These are phyloP conservation scores for Xiphorhynchus elegans DNA, from an alignment of 2,113 vertebrate species.

Conservation along the genomic window DNA sequence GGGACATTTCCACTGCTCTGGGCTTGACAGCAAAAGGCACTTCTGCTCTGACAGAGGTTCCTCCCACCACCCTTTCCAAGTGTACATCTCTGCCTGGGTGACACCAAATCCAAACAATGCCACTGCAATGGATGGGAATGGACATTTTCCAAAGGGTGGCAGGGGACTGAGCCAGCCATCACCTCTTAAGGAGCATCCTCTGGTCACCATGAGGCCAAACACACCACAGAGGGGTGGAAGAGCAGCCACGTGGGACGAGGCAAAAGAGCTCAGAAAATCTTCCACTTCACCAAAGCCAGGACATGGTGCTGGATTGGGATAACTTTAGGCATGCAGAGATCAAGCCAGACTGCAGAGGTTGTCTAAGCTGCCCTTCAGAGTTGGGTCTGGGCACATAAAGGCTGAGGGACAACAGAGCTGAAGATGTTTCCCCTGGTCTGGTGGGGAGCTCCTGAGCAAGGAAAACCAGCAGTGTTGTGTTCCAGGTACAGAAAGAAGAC, in stretches of 20 bases:
- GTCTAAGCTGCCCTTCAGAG: background rate
- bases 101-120: background rate
- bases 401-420: background rate
- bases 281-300: background rate
- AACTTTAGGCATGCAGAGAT: rapidly evolving
- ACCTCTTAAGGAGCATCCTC: background rate
- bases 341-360: background rate
- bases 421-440: background rate
- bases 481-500: background rate
- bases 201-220: background rate
- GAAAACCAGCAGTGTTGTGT: background rate
- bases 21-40: conserved; percentile 15
- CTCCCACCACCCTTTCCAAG: background rate
- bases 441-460: background rate
- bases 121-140: background rate
- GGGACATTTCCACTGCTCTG: conserved; percentile 32
- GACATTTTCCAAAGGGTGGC: background rate
- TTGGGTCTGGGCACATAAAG: background rate
- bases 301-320: background rate
- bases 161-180: background rate
- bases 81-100: background rate
- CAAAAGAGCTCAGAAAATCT: background rate
- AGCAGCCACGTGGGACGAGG: rapidly evolving
- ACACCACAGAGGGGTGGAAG: rapidly evolving
- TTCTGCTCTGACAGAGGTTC: conserved; percentile 38